Evolutionary conservation across 2,888 invertebrate genomes (phyloP).

Genomic region (Atrina japonica): DNA sequence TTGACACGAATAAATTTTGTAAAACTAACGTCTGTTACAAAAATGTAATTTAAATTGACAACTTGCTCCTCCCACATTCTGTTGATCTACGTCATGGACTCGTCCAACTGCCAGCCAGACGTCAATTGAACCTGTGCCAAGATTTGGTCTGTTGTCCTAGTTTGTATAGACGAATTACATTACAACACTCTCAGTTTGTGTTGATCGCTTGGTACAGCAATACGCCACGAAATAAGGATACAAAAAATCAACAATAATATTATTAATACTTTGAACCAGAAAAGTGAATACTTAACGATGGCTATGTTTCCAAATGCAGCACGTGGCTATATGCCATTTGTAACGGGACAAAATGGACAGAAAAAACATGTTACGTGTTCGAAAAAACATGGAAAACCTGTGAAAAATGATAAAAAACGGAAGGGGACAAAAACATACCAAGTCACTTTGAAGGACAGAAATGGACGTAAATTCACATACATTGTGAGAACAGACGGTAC

Average conservation of each 20-base stretch:
- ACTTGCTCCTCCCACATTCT: neutral
- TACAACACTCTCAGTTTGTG: conserved; percentile 26
- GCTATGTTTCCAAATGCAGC: conserved; percentile 77
- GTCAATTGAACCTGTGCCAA: conserved; percentile 71
- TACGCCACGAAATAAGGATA: too few species aligned
- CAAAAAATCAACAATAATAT: too few species aligned
- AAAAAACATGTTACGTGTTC: conserved; percentile 51
- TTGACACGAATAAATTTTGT: neutral
- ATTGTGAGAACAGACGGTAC: conserved; percentile 74
- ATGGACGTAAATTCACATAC: conserved; percentile 73
- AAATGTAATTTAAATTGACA: neutral
- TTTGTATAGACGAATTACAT: conserved; percentile 37
- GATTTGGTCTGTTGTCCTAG: conserved; percentile 67
- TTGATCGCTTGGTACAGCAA: conserved; percentile 10
- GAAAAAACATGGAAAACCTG: conserved; percentile 57
- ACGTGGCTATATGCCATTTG: conserved; percentile 76
- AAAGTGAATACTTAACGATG: conserved; percentile 52
- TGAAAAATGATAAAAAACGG: conserved; percentile 58
- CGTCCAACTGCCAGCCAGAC: conserved; percentile 62
- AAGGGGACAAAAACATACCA: conserved; percentile 70
- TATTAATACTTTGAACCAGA: neutral
- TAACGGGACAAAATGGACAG: conserved; percentile 64
- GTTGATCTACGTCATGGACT: conserved; percentile 35
- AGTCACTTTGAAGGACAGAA: conserved; percentile 71
- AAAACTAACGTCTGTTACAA: neutral